Base-by-base conservation (phyloP, 2,797 vertebrate genomes). In the Lophotriccus pileatus region DNA sequence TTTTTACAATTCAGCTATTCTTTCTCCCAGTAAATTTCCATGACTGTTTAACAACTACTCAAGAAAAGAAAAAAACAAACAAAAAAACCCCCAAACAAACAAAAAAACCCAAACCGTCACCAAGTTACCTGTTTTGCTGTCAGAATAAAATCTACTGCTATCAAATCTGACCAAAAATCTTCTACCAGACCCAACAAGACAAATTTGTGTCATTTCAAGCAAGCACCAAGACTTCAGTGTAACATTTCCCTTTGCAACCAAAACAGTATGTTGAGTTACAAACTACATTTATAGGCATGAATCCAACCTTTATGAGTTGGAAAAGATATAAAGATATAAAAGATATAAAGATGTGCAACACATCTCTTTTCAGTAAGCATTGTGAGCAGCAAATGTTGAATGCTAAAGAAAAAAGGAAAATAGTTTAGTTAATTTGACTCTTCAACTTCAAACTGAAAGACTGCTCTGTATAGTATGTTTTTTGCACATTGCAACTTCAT, bases 81-180 rank as follows among this genome's bases (percentile, higher is more conserved):
- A 37, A 37, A 37, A 37, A 37, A 37, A 37, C 37, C 37, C 37
- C 37, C 37, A 37, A 37, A 37, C 37, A 64, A 76, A 55, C 7
- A 37, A 37, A 37, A 37, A 37, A 37, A 37, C 37, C 37, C 37
- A 37, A 37, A 37, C 37, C 37, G 9, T 37, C 23, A 80, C 19
- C 27, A 68, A 85, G 66, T 60, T 66, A 90, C 78, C 81, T 89
- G 20, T 87, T 95, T 73, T 20, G 28, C 77, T 84, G 27, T 84
- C 43, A n/a, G 59, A 95, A 69, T 84, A n/a, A 73, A 80, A 80
- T 76, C 83, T 93, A 41, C 13, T 9, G 27, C 37, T 41, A 74
- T 44, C 77, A 50, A 30, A 60, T 39, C 43, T 76, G n/a, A 75
- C 50, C 74, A 81, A 95, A 97, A 95, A 77, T 69, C 77, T 86